Base-by-base conservation (phyloP, 2,113 vertebrate genomes). In the Neogobius melanostomus region DNA sequence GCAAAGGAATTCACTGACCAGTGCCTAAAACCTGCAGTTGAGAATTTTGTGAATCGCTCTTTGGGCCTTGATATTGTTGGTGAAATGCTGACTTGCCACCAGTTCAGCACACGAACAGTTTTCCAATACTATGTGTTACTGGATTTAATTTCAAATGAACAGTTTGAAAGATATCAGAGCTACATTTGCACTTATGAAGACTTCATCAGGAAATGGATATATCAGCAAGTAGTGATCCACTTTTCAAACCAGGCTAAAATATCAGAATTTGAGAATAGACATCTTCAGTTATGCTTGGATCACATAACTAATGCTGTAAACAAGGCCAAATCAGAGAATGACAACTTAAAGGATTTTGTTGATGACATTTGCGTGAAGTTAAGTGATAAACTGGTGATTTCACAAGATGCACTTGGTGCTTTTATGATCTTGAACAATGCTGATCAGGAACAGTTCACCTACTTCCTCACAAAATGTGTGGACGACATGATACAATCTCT, bases 281-380 rank as follows among this genome's bases (percentile, higher is more conserved):
- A 74, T 6, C 70, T 86, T 0, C 68, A 69, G 57, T 45, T 1
- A 50, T 71, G 69, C 12, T 64, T 59, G 1, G 51, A 10, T 6
- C 66, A n/a, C 10, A 86, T 82, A 17, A 48, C 21, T 5, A 28
- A 78, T 0, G 76, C 79, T 15, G 64, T 87, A 65, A 60, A 21
- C 73, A 77, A 64, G 5, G 66, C 81, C 57, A 53, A 57, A 16
- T 68, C 7, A 4, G 21, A 6, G 7, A 10, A 43, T 16, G 36
- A 11, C n/a, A 43, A 28, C 10, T 49, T 79, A 15, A 74, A 75
- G 21, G 45, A 28, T 48, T 88, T 88, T 12, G 75, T 88, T 14
- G 67, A 81, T 0, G 46, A 68, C 7, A 66, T 90, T 11, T 85
- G 82, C 28, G 72, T n/a, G 14, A 51, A 74, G 11, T 67, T 90